A percentile compares a stretch with the other conserved stretches of the same genome.
These are phyloP conservation scores for Chanos chanos DNA, from an alignment of 2,797 vertebrate genomes.

Conservation along the genomic window DNA sequence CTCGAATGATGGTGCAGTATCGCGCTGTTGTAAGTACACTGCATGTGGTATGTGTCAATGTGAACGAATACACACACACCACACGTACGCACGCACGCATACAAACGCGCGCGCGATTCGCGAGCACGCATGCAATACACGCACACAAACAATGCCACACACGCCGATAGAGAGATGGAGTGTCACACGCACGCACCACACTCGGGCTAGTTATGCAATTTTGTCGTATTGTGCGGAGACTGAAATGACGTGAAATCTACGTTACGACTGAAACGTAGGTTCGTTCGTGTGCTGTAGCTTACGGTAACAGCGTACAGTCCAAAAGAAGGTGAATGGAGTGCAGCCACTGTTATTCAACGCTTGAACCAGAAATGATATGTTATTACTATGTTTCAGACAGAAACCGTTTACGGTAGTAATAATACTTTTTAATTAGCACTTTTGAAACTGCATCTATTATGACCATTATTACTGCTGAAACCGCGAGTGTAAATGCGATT, in stretches of 20 bases:
- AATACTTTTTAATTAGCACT: no score
- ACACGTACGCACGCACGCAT: conserved; percentile 14
- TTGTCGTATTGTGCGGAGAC: conserved; percentile 50
- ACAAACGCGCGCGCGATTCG: conserved; percentile 19
- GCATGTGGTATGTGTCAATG: conserved; percentile 51
- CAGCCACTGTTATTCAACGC: not conserved
- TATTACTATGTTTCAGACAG: no score
- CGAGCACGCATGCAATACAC: not conserved
- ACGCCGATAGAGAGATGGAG: conserved; percentile 12
- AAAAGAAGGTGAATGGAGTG: not conserved
- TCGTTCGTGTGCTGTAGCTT: not conserved
- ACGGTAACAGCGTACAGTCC: not conserved
- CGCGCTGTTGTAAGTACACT: conserved; percentile 53
- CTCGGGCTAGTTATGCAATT: conserved; percentile 64
- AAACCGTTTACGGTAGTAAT: no score
- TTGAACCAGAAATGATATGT: no score
- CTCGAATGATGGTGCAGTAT: conserved; percentile 61
- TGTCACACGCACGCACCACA: conserved; percentile 20
- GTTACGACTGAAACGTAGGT: not conserved
- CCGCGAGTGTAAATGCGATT: no score
- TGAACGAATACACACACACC: conserved; percentile 15
- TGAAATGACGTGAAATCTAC: conserved; percentile 24
- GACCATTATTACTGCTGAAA: no score
- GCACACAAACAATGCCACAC: conserved; percentile 15
- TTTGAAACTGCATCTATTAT: no score